Base-by-base conservation (phyloP, 2,113 vertebrate species). In the Leucopsar rothschildi region DNA sequence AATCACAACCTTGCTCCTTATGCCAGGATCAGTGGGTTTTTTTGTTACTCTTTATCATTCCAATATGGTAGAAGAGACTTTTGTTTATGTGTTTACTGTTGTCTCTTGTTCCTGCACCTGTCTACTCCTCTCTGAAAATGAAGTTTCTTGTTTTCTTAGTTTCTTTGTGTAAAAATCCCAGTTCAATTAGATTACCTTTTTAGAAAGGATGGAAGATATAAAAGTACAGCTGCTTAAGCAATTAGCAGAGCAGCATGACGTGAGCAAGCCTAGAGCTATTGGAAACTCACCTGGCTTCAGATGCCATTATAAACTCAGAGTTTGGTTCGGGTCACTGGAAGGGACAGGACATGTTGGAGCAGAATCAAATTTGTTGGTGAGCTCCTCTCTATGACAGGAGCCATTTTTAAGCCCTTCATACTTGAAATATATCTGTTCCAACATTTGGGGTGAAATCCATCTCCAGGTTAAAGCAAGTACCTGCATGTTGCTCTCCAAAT, bases 181-280 rank as follows among this genome's bases (percentile, higher is more conserved):
- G 29, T 76, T 92, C 68, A 59, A 78, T 78, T 44, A 71, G 72
- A 95, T 93, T 79, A 59, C 42, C 73, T 82, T 81, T 92, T 78
- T 37, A 82, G 40, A 93, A 86, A 65, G 35, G 24, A 88, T 35
- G 63, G 61, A 70, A 84, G 57, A 80, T 59, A 69, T 65, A 86
- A 89, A 88, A 91, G 82, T 91, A 90, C 86, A 95, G 42, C 75
- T 95, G 96, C 63, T 89, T 88, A 63, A 94, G 92, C 71, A 93
- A 92, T 94, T 96, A 95, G 76, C 15, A 31, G 44, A 95, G 50
- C 79, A 96, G 92, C 60, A 60, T 68, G 92, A 91, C 8, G 20
- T 71, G 78, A 81, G 71, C 52, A 86, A 83, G 93, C 93, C 87
- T 90, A 37, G 52, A 94, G 93, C 94, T 92, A 96, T 64, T 88